Conservation (phyloP, 2,888 invertebrate species). For the Torymus tubicola region DNA sequence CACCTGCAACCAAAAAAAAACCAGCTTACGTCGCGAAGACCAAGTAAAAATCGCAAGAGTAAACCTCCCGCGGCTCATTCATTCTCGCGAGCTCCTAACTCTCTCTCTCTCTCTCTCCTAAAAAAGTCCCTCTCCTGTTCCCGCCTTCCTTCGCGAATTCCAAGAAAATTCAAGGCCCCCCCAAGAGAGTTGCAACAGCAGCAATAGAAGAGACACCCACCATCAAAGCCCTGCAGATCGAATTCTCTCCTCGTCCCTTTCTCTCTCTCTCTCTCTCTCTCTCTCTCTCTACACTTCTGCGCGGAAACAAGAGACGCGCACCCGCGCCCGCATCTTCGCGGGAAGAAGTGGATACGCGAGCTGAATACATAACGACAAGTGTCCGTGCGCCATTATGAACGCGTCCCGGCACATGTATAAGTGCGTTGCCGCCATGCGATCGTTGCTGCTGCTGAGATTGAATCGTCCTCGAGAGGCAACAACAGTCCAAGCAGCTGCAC, state of each 20-base stretch:
- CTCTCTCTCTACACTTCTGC: too few relatives aligned
- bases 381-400: not conserved
- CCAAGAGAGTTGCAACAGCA: not conserved
- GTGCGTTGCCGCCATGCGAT: too few relatives aligned
- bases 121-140: too few relatives aligned
- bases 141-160: slow-evolving; percentile 1
- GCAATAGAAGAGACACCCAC: too few relatives aligned
- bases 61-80: too few relatives aligned
- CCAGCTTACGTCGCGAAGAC: too few relatives aligned
- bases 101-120: too few relatives aligned
- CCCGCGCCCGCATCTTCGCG: slow-evolving; percentile 51
- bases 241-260: slow-evolving; percentile 30
- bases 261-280: too few relatives aligned
- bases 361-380: slow-evolving; percentile 30
- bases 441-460: not conserved
- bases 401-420: not conserved
- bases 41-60: too few relatives aligned
- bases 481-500: too few relatives aligned
- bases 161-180: slow-evolving; percentile 25
- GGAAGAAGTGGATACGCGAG: slow-evolving; percentile 25
- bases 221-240: slow-evolving; percentile 25
- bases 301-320: slow-evolving; percentile 49
- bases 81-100: too few relatives aligned
- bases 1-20: too few relatives aligned
- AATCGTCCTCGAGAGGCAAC: slow-evolving; percentile 3